Percentiles rank a stretch among this genome's conserved stretches.
Conservation (phyloP, 2,797 vertebrate species). For the Diglossa cyanea region DNA sequence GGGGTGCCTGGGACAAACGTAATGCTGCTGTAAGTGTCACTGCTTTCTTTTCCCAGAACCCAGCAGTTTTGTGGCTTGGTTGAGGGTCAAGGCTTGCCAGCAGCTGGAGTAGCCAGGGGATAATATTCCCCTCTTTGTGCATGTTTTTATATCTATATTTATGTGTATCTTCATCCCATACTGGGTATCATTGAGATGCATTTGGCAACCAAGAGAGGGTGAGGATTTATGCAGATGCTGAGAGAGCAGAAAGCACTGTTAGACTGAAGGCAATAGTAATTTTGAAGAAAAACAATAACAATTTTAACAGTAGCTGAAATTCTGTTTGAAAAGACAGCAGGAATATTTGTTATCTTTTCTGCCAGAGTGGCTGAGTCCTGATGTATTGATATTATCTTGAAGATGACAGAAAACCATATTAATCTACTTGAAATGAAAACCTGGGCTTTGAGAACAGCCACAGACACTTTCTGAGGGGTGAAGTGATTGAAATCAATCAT, state of each 20-base stretch:
- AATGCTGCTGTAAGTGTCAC: neutral
- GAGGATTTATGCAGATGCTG: neutral
- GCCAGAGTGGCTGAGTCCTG: neutral
- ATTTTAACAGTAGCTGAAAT: constrained; percentile 1
- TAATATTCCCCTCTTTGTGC: neutral
- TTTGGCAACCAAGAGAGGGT: neutral
- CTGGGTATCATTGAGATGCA: neutral
- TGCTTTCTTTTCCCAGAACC: neutral
- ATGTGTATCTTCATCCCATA: neutral
- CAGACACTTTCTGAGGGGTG: neutral
- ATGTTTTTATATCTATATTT: neutral
- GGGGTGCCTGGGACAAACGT: neutral
- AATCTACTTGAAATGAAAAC: constrained; percentile 52
- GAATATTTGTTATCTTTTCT: constrained; percentile 39
- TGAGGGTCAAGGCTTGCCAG: neutral
- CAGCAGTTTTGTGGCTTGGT: rapidly evolving
- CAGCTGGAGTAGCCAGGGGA: neutral
- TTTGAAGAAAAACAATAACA: constrained; percentile 18
- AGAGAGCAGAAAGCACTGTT: neutral
- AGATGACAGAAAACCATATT: constrained; percentile 1
- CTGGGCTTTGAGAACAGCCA: neutral
- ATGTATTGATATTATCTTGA: constrained; percentile 54
- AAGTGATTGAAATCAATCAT: constrained; percentile 25
- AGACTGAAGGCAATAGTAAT: neutral
- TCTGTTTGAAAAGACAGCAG: neutral